A percentile compares a stretch with the other conserved stretches of the same genome.
Conservation (phyloP, 2,113 vertebrate species). For the Ptyas mucosa region DNA sequence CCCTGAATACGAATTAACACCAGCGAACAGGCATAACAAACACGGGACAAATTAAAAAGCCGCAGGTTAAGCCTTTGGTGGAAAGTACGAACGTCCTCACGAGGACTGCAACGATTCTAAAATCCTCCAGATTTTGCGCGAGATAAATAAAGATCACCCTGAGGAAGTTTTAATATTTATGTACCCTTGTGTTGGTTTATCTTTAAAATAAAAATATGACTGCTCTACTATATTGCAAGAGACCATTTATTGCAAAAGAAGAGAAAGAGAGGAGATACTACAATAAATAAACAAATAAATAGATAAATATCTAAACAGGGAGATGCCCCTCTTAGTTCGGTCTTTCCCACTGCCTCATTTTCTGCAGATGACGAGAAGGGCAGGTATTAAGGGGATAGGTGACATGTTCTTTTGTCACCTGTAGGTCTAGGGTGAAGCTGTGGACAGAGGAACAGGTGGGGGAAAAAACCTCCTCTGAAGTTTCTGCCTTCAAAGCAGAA, state of each 20-base stretch:
- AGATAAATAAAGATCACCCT: constrained; percentile 2
- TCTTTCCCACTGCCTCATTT: not conserved
- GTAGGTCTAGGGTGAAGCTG: not conserved
- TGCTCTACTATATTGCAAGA: constrained; percentile 53
- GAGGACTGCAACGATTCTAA: not conserved
- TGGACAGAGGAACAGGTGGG: not conserved
- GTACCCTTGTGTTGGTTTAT: not conserved
- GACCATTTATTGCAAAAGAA: constrained; percentile 50
- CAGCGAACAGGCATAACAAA: fast-evolving
- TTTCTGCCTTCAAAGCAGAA: not conserved
- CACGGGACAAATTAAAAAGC: not conserved
- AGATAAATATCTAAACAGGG: not conserved
- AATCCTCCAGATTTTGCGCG: not conserved
- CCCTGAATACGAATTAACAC: not conserved
- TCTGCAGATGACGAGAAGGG: not conserved
- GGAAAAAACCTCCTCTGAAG: no score
- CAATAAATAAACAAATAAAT: not conserved
- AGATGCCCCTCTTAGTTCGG: not conserved
- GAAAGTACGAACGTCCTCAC: not conserved
- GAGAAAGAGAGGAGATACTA: not conserved
- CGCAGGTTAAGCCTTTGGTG: not conserved
- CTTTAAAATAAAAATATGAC: constrained; percentile 27
- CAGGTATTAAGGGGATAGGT: not conserved
- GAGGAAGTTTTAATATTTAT: constrained; percentile 32
- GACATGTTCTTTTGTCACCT: not conserved